These are phyloP conservation scores for Amphipoea oculea DNA, from an alignment of 2,888 invertebrate genomes.

Conservation along the genomic window DNA sequence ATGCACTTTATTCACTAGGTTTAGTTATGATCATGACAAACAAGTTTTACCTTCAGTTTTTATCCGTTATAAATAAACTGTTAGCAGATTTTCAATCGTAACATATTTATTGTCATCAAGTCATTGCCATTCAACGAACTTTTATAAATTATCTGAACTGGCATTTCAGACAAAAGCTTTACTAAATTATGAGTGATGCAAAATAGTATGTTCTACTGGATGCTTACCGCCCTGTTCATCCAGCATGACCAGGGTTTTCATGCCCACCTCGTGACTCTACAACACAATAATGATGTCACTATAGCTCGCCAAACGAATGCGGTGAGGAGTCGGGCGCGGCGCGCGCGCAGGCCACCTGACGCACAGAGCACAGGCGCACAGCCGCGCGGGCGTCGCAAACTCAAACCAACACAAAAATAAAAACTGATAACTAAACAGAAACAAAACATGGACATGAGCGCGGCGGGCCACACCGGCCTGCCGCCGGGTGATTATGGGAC, in stretches of 20 bases:
- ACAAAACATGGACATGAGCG: constrained; percentile 82
- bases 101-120: constrained; percentile 76
- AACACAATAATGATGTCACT: constrained; percentile 92
- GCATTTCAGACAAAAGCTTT: constrained; percentile 89
- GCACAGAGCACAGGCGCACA: constrained; percentile 57
- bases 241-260: constrained; percentile 99
- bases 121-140: constrained; percentile 85
- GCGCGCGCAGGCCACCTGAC: constrained; percentile 70
- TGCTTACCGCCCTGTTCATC: constrained; percentile 99
- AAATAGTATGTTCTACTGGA: constrained; percentile 90
- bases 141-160: constrained; percentile 86
- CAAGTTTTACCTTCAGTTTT: constrained; percentile 83
- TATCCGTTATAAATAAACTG: constrained; percentile 86
- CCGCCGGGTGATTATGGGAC: constrained; percentile 72
- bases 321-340: constrained; percentile 80
- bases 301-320: constrained; percentile 89
- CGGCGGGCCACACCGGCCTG: constrained; percentile 68
- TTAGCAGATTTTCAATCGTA: constrained; percentile 85
- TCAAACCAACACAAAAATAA: constrained; percentile 85
- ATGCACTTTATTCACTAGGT: constrained; percentile 80
- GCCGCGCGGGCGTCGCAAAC: constrained; percentile 80
- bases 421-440: constrained; percentile 86
- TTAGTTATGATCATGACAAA: constrained; percentile 86
- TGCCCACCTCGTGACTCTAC: constrained; percentile 99
- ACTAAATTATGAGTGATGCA: constrained; percentile 89